Base-by-base conservation (phyloP, 2,797 vertebrate genomes). In the Coccyzus lansbergi region DNA sequence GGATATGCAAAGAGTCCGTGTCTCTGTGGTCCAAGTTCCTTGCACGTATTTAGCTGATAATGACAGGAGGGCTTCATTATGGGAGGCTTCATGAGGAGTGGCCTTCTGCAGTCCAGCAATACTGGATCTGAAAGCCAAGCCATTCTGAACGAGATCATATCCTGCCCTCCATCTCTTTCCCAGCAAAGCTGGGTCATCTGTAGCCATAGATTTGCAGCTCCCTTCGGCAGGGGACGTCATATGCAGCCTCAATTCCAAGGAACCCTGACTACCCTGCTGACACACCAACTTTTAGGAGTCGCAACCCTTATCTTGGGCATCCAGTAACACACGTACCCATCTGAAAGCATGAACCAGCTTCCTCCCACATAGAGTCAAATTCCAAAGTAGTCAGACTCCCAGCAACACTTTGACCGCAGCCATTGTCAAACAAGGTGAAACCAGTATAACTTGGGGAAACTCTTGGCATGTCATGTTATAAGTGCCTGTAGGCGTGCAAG, bases 371-470 rank as follows among this genome's bases (percentile, higher is more conserved):
- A 51, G 38, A 82, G 48, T 38, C 65, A 76, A 76, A 79, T 28
- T 88, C 77, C 81, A 64, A 65, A 67, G 36, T 21, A 69, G 51
- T 6, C 68, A 59, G 56, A 44, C 24, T 88, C 64, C 46, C 75
- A 85, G 80, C 31, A 92, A 68, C 29, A 48, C 52, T 71, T 26
- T 24, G 34, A 92, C 70, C 34, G 34, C 2, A 64, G 62, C 75
- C 53, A 69, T 58, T 64, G 67, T 48, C 12, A 15, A 90, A 62
- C 75, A 67, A 91, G 91, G 93, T 83, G 34, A 91, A 94, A 89
- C 82, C n/a, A 55, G 88, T 65, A n/a, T 55, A 68, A 83, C 71
- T 29, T 59, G 16, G 68, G 42, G 29, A 64, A 87, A 83, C 59
- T 68, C 83, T 76, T 91, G 69, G 72, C 58, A 72, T 24, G 7